Evolutionary conservation across 2,797 vertebrate species (phyloP), one percentile per base, ranked within the genome.

Genomic region (Thaleichthys pacificus): DNA sequence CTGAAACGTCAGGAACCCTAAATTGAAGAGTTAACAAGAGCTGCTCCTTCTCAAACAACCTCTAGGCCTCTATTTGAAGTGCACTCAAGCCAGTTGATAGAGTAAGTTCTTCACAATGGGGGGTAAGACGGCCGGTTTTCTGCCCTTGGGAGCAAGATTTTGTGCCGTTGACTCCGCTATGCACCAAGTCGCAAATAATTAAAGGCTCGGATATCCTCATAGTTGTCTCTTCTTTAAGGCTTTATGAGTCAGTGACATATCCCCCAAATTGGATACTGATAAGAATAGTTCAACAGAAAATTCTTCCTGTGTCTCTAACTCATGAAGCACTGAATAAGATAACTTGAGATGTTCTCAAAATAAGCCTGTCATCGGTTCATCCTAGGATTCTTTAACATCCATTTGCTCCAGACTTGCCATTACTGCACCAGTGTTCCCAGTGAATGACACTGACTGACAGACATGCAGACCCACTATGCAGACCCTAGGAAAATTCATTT

Each of bases 41-140:
- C 75, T 79, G 77, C 77, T 84, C 80, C 76, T 79, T 81, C 4
- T 66, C 70, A 30, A 70, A 77, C 84, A 80, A 84, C 87, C 42
- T 80, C 83, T 72, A 73, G 84, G 80, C 75, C 71, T 87, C 66
- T 82, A 71, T 89, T 87, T 87, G 78, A 88, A 86, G 83, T 82
- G 80, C 79, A 85, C 84, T 89, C 79, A 81, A 72, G 74, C 66
- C 76, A 74, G 81, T 83, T 88, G 86, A 87, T 90, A 79, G 77
- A 80, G 70, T 80, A 76, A 86, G 76, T 86, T 82, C 79, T 67
- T 77, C 74, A 76, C 81, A 71, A 72, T 68, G 17, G 77, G 81
- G 61, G 47, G 67, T 35, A 68, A 70, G 76, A 82, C 73, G 66
- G 73, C 60, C 76, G 76, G 73, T 76, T 56, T 76, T 70, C 73